These are phyloP conservation scores for Melanocharis versteri DNA, from an alignment of 2,113 vertebrate species.

Conservation along the genomic window DNA sequence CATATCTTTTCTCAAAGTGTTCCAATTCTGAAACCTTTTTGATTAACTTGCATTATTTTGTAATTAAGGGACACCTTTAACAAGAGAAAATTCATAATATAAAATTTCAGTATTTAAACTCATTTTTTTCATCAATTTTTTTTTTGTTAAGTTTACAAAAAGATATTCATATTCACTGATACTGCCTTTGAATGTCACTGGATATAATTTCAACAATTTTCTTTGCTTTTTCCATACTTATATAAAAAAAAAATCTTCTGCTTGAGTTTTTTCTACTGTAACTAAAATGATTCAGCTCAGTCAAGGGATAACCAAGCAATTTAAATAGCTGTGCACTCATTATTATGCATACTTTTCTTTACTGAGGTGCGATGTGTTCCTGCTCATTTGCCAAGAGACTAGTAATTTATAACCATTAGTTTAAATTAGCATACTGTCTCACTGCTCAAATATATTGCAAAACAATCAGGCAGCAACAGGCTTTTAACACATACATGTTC, in stretches of 20 bases:
- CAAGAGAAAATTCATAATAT: neutral
- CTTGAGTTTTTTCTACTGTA: neutral
- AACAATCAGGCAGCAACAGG: neutral
- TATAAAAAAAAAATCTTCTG: neutral
- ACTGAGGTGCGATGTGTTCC: neutral
- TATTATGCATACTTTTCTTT: neutral
- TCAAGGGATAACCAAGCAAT: neutral
- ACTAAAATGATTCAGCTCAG: neutral
- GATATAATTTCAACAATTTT: neutral
- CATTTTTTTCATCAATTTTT: neutral
- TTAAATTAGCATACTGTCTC: neutral
- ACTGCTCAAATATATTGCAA: neutral
- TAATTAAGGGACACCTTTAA: neutral
- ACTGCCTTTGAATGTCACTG: neutral
- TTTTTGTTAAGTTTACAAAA: neutral
- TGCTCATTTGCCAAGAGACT: neutral
- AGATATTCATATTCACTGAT: neutral
- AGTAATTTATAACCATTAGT: neutral
- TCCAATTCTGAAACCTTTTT: neutral
- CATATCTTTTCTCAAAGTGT: neutral
- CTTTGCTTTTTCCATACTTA: neutral
- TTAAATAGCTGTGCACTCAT: neutral
- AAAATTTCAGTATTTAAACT: neutral
- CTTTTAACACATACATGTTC: neutral
- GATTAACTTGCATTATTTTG: neutral